Evolutionary conservation across 2,797 vertebrate genomes (phyloP), one percentile per base, ranked within the genome.

Genomic region (Parauchenoglanis punctatus): DNA sequence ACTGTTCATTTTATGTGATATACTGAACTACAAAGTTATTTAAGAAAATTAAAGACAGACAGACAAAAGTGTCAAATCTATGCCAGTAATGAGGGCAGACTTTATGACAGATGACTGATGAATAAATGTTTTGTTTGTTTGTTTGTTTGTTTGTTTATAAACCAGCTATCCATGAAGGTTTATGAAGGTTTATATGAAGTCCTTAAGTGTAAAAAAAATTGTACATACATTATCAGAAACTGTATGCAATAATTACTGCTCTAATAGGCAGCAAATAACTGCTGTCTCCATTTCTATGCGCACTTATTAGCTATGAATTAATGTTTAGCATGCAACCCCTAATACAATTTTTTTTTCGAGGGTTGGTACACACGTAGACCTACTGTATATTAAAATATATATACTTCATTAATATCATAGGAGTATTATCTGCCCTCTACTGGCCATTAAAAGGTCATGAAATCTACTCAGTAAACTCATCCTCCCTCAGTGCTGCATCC

Each of bases 371-470:
- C 40, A 40, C 40, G 40, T 40, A 40, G 40, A 40, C 40, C 40
- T 40, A 40, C 40, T 40, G 40, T 40, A 40, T 70, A 70, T 7
- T 73, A 44, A 44, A 73, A 49, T 25, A 76, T 35, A 12, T 44
- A 7, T n/a, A 49, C 25, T 18, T 13, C 44, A 28, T 82, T 6
- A 70, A 7, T 54, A 83, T 65, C 40, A 65, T 10, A 91, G 90
- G 54, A 89, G 92, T 91, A 87, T 87, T 52, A 91, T 78, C 82
- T 90, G 94, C 95, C 94, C 93, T 95, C 95, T 96, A 92, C 93
- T 96, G 94, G 94, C 76, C 61, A 86, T 87, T 88, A 52, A 78
- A 91, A 86, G 88, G 18, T 93, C 75, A 88, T 56, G 56, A 78
- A 83, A 88, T 52, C 8, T 58, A 58, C 77, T 82, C 28, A 52